These are phyloP conservation scores for Notolabrus celidotus DNA, from an alignment of 2,797 vertebrate genomes.

Conservation along the genomic window DNA sequence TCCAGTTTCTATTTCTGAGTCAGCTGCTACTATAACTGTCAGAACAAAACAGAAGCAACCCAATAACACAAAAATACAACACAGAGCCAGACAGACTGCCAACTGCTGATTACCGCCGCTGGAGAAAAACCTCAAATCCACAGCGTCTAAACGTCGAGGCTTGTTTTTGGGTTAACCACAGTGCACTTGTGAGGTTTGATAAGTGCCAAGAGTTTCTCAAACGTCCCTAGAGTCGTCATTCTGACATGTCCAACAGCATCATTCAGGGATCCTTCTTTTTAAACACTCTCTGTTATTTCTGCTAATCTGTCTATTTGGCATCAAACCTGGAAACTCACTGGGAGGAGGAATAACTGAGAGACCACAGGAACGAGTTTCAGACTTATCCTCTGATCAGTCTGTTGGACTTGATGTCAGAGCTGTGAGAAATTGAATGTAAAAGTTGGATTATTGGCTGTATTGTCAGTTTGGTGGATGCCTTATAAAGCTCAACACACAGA, in stretches of 20 bases:
- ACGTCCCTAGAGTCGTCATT: constrained; percentile 5
- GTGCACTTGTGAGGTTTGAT: constrained; percentile 24
- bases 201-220: constrained; percentile 38
- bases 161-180: constrained; percentile 47
- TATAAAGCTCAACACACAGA: not conserved
- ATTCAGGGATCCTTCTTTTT: constrained; percentile 5
- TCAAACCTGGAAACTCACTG: not conserved
- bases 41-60: not conserved
- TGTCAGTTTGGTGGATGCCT: not conserved
- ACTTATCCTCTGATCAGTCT: not conserved
- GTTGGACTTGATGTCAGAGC: not conserved
- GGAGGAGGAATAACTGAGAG: not conserved
- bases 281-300: not conserved
- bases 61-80: constrained; percentile 22
- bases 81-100: constrained; percentile 18
- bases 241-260: not conserved
- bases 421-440: not conserved
- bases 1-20: not conserved
- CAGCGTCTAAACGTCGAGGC: constrained; percentile 26
- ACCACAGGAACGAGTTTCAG: not conserved
- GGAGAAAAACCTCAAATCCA: constrained; percentile 20
- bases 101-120: constrained; percentile 25
- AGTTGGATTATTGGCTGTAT: not conserved
- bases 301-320: constrained; percentile 4
- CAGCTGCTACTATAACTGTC: constrained; percentile 16